These are phyloP conservation scores for Stramonita haemastoma DNA, from an alignment of 2,888 invertebrate species.

Conservation along the genomic window DNA sequence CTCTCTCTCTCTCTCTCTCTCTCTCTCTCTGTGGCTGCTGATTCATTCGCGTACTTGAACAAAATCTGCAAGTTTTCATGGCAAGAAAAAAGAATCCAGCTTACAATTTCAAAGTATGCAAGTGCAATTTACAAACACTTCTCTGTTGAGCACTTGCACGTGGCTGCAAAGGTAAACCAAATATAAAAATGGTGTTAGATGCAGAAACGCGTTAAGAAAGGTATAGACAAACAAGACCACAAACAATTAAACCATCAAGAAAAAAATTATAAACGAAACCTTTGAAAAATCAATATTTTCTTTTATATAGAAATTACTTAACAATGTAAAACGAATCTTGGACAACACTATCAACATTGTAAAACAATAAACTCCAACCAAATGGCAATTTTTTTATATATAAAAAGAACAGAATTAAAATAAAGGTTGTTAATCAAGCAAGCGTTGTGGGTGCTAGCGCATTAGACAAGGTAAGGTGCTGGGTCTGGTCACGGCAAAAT, in stretches of 20 bases:
- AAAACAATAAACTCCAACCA: not conserved
- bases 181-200: too few relatives aligned
- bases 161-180: too few relatives aligned
- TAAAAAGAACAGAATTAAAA: not conserved
- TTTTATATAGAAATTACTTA: not conserved
- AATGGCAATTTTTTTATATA: not conserved
- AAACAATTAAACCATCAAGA: not conserved
- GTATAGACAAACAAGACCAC: not conserved
- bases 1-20: not conserved
- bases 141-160: not conserved
- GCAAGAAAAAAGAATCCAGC: not conserved
- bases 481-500: constrained; percentile 9
- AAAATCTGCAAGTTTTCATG: not conserved
- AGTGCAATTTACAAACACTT: not conserved
- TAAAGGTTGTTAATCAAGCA: not conserved
- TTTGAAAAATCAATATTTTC: not conserved
- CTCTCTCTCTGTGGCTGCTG: not conserved
- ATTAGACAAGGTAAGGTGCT: not conserved
- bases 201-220: too few relatives aligned
- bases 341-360: not conserved
- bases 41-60: not conserved
- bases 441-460: not conserved
- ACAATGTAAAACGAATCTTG: not conserved
- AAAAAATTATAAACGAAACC: not conserved
- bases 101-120: not conserved